Percentiles rank a stretch among this genome's conserved stretches.
Evolutionary conservation across 2,797 vertebrate species (phyloP).

Genomic region (Tokudaia muenninki): DNA sequence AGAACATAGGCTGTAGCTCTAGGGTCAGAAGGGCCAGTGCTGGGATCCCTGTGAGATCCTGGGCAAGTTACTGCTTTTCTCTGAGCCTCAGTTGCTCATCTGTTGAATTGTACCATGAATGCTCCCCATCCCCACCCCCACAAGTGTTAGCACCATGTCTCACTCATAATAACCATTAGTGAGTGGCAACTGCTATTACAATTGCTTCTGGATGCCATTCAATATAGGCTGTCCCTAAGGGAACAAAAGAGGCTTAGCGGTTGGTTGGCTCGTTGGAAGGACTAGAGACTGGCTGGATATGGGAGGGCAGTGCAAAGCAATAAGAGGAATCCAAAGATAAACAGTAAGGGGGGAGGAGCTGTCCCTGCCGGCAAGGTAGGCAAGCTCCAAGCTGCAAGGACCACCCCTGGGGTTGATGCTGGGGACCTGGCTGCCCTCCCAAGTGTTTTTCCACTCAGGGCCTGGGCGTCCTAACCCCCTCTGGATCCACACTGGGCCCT

Average conservation of each 20-base stretch:
- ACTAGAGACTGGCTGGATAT: background rate
- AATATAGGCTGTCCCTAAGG: constrained; percentile 20
- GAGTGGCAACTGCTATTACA: constrained; percentile 35
- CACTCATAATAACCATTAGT: constrained; percentile 54
- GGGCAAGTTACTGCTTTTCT: background rate
- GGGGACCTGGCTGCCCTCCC: background rate
- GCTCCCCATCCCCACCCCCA: background rate
- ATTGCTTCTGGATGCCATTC: constrained; percentile 54
- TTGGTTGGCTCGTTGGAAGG: background rate
- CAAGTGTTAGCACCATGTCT: background rate
- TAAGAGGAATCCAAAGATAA: constrained; percentile 12
- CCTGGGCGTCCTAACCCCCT: background rate
- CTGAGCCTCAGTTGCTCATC: background rate
- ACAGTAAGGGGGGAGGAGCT: background rate
- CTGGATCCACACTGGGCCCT: background rate
- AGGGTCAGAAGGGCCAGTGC: background rate
- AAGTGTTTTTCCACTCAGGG: background rate
- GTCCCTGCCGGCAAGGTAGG: background rate
- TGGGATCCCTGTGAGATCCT: background rate
- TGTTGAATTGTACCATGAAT: background rate
- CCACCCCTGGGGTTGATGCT: background rate
- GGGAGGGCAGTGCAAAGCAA: constrained; percentile 1
- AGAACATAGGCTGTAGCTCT: background rate
- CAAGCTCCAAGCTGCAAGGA: background rate
- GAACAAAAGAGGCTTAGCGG: constrained; percentile 48